Evolutionary conservation across 2,113 vertebrate genomes (phyloP).

Genomic region (Malurus alboscapulatus): DNA sequence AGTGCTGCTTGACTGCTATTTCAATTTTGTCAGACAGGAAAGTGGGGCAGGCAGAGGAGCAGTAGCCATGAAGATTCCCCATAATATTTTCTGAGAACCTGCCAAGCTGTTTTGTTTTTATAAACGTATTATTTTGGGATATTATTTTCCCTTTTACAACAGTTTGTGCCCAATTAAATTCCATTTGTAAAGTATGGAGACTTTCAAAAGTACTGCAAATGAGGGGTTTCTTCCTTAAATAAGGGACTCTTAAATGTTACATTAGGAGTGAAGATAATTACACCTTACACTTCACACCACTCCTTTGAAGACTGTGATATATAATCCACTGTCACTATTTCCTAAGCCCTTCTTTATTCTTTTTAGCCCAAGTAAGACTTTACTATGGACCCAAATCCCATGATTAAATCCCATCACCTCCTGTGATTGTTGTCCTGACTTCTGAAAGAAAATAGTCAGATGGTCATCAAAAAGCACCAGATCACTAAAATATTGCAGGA

Average conservation of each 20-base stretch:
- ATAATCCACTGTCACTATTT: background rate
- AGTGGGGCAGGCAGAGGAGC: background rate
- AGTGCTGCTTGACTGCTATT: background rate
- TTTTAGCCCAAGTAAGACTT: background rate
- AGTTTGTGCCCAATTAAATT: background rate
- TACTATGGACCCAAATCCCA: background rate
- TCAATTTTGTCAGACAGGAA: background rate
- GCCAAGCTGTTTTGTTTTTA: background rate
- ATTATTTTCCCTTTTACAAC: background rate
- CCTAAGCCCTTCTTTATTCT: background rate
- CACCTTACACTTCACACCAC: background rate
- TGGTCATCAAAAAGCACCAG: background rate
- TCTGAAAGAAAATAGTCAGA: background rate
- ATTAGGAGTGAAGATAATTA: background rate
- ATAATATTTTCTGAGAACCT: background rate
- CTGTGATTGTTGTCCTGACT: background rate
- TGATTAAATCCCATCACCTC: background rate
- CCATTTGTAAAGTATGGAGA: background rate
- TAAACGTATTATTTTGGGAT: background rate
- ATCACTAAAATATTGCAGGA: background rate
- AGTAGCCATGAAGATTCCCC: background rate
- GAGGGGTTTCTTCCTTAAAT: background rate
- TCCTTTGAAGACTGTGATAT: background rate
- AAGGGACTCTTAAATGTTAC: background rate
- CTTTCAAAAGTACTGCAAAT: background rate